phyloP scores from a whole-genome alignment of 92 coral and sea anemone species.

The Palythoa heliodiscus region DNA sequence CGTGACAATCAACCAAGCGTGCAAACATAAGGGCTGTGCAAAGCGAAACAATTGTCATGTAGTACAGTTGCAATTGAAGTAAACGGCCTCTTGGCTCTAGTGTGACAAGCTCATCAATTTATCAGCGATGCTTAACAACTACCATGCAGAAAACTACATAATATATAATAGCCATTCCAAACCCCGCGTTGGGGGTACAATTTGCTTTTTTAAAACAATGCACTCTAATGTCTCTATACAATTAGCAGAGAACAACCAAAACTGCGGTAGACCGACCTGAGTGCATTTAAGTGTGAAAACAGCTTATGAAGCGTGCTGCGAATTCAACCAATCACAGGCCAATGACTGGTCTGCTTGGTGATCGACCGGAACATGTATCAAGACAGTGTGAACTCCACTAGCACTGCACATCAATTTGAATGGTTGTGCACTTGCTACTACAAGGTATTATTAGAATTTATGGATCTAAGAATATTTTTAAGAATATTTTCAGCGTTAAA shows the following conservation, averaged over 20 bases:
- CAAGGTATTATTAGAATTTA: no score
- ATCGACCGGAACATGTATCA: no score
- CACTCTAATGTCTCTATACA: background rate
- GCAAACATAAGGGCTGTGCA: background rate
- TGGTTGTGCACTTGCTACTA: no score
- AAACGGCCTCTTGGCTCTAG: background rate
- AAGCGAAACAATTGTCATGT: background rate
- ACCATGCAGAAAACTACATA: background rate
- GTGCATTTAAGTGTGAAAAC: no score
- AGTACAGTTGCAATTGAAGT: background rate
- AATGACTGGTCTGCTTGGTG: no score
- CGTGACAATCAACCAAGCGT: background rate
- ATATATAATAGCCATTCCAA: background rate
- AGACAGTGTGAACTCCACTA: no score
- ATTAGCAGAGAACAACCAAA: background rate
- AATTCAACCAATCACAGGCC: no score
- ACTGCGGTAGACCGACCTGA: no score
- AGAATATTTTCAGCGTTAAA: no score
- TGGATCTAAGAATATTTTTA: no score
- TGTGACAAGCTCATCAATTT: background rate
- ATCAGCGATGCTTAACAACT: background rate
- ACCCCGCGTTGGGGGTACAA: background rate
- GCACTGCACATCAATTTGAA: no score
- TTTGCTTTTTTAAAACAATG: background rate
- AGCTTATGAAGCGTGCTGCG: no score